These are phyloP conservation scores for Scytalopus superciliaris DNA, from an alignment of 2,113 vertebrate species.

Conservation along the genomic window DNA sequence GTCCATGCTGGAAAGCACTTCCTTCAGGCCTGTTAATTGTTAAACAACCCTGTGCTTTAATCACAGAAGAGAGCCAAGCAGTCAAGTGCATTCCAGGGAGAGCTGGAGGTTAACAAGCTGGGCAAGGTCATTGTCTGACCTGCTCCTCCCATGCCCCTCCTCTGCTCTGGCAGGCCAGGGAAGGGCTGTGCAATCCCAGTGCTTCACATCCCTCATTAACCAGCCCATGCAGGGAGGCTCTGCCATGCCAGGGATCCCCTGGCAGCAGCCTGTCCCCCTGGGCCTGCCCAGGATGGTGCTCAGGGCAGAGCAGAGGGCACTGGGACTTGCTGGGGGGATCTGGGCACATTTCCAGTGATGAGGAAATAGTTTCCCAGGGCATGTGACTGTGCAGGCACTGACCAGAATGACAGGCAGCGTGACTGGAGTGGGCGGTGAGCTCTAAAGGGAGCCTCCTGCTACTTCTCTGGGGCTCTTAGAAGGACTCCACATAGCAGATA, in stretches of 20 bases:
- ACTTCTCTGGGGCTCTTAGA: neutral
- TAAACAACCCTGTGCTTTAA: neutral
- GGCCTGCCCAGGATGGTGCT: neutral
- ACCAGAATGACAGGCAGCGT: neutral
- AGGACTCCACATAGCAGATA: rapidly evolving
- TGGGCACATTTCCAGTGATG: too few species aligned
- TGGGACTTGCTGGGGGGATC: neutral
- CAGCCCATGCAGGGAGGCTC: neutral
- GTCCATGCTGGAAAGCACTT: neutral
- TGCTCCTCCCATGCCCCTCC: neutral
- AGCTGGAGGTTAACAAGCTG: slow-evolving; percentile 7
- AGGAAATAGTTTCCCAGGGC: neutral
- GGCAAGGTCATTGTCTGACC: neutral
- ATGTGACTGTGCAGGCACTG: rapidly evolving
- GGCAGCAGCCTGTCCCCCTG: neutral
- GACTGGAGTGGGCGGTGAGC: neutral
- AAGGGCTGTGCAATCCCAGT: neutral
- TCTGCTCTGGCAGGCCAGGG: neutral
- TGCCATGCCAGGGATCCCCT: neutral
- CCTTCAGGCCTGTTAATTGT: slow-evolving; percentile 21
- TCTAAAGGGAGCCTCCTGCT: neutral
- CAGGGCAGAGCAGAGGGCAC: neutral
- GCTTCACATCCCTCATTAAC: neutral
- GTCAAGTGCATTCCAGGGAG: neutral
- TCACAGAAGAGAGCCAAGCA: neutral